Evolutionary conservation across 1,140 invertebrate genomes (phyloP).

Genomic region (Rhyzopertha dominica): DNA sequence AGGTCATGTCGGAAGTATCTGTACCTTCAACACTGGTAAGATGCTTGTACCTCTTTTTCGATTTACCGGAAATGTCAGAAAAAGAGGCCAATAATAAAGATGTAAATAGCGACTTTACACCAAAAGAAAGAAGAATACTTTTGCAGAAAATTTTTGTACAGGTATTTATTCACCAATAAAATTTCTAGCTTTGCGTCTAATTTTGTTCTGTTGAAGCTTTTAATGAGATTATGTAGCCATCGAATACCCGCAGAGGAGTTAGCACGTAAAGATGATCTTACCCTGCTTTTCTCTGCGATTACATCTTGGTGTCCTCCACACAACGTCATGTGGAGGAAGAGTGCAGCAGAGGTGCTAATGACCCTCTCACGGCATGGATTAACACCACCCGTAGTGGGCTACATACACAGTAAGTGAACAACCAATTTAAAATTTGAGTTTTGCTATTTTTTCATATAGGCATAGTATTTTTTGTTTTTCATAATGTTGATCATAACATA

Average conservation of each 20-base stretch:
- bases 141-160: constrained; percentile 97
- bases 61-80: constrained; percentile 87
- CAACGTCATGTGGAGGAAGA: constrained; percentile 95
- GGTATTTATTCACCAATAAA: constrained; percentile 47
- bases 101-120: constrained; percentile 80
- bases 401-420: constrained; percentile 86
- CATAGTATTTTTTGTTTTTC: not conserved
- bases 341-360: constrained; percentile 92
- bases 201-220: constrained; percentile 65
- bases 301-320: constrained; percentile 89
- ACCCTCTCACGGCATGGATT: constrained; percentile 92
- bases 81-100: constrained; percentile 68
- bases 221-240: constrained; percentile 90
- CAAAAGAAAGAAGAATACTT: constrained; percentile 82
- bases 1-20: constrained; percentile 92
- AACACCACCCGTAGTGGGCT: constrained; percentile 86
- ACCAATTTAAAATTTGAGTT: constrained; percentile 2
- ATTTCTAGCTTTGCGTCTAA: constrained; percentile 4
- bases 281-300: constrained; percentile 92
- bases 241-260: constrained; percentile 91
- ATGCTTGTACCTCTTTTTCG: constrained; percentile 98
- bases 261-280: constrained; percentile 93
- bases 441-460: not conserved
- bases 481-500: no score
- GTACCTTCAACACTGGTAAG: constrained; percentile 97